A percentile compares a stretch with the other conserved stretches of the same genome.
phyloP scores from a whole-genome alignment of 2,797 vertebrate species.

The Aselliscus stoliczkanus region DNA sequence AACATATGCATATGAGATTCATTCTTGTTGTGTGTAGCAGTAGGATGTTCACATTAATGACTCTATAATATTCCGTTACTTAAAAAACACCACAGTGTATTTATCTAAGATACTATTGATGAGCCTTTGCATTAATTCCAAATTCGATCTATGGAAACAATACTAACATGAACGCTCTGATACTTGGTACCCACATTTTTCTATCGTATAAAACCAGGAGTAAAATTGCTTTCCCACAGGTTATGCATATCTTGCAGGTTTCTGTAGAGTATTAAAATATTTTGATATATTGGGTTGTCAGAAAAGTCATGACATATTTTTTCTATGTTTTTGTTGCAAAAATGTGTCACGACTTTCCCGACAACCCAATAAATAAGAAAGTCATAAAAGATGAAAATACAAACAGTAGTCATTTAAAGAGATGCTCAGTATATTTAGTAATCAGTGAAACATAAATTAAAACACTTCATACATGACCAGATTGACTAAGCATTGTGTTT shows the following conservation, averaged over 20 bases:
- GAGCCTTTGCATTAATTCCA: neutral
- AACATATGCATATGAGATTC: neutral
- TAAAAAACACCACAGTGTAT: neutral
- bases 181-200: neutral
- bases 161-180: neutral
- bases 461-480: neutral
- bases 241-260: neutral
- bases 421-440: neutral
- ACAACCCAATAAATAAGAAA: neutral
- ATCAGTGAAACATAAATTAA: neutral
- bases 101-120: neutral
- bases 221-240: neutral
- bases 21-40: neutral
- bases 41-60: neutral
- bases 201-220: neutral
- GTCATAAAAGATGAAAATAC: neutral
- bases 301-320: too few species aligned
- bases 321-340: too few species aligned
- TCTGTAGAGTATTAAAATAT: neutral
- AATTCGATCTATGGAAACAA: neutral
- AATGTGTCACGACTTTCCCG: too few species aligned
- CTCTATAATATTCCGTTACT: neutral
- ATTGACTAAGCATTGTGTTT: neutral
- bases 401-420: neutral
- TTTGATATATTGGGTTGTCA: too few species aligned